Conservation (phyloP, 2,113 vertebrate genomes). For the Barbus barbus region DNA sequence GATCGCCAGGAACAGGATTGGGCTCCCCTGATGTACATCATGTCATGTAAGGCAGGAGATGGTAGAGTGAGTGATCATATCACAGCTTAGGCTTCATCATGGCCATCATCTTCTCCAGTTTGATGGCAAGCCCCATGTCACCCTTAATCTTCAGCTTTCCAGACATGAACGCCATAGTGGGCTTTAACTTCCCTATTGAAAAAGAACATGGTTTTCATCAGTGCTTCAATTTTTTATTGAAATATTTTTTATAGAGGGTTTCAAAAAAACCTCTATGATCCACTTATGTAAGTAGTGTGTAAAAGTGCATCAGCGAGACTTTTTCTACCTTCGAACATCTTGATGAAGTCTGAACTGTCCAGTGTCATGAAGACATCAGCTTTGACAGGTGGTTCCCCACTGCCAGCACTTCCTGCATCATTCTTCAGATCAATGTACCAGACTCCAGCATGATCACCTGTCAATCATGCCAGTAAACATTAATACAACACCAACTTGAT, state of each 20-base stretch:
- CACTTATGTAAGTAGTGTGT: background rate
- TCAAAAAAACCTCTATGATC: too few relatives aligned
- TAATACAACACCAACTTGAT: background rate
- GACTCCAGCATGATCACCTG: constrained; percentile 83
- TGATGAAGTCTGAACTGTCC: constrained; percentile 86
- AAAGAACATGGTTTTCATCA: background rate
- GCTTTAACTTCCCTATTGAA: constrained; percentile 83
- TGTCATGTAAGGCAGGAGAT: constrained; percentile 22
- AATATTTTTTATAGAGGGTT: background rate
- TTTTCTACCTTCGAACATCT: constrained; percentile 89
- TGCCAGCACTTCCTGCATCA: constrained; percentile 75
- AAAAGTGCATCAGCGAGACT: background rate
- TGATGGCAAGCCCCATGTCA: constrained; percentile 79
- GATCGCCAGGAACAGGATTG: too few relatives aligned
- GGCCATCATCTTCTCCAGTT: constrained; percentile 83
- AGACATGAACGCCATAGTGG: constrained; percentile 87
- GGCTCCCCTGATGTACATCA: too few relatives aligned
- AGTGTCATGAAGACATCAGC: constrained; percentile 90
- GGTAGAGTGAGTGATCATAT: constrained; percentile 37
- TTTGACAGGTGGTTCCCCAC: constrained; percentile 74
- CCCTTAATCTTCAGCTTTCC: constrained; percentile 83
- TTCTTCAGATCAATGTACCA: constrained; percentile 94
- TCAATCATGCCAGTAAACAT: background rate
- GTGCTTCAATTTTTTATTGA: background rate
- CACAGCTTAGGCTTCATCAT: constrained; percentile 75